Base-by-base conservation (phyloP, 2,888 invertebrate species). In the Odontocerum albicorne region DNA sequence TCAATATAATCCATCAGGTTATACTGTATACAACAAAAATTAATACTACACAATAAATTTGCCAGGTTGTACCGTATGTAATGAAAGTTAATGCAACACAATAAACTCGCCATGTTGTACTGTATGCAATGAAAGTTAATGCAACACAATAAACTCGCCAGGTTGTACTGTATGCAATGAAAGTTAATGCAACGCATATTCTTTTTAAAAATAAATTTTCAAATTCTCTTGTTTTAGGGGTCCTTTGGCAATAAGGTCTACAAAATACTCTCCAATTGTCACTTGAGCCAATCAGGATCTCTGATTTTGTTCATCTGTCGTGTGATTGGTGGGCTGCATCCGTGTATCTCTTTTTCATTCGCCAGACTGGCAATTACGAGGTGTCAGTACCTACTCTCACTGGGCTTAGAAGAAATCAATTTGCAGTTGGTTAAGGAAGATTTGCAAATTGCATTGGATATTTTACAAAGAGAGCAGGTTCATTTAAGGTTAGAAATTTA, bases 331-430 rank as follows among this genome's bases (percentile, higher is more conserved):
- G 80, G 88, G 60, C 72, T 85, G 66, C 87, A 88, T 49, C 74
- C 76, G 0, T 68, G 76, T 0, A 62, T 74, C 1, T 73, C 74
- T 16, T 65, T 68, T 0, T 68, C 74, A 51, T 77, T 72, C 42
- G 84, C 86, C n/a, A 84, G 84, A 64, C 77, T 92, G 50, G 88
- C 88, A 0, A 84, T 86, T 66, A 77, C 84, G 16, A 79, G 88
- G 61, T 81, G 88, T 35, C 86, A 84, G 65, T 74, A 84, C 61
- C 69, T 92, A n/a, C 74, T 87, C 58, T 83, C 86, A 0, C 70
- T 84, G 65, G 69, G 78, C 0, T 65, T 72, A 0, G 86, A 86
- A 6, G 80, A 84, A 33, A 83, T 86, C 4, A 73, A 71, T 32
- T 73, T 74, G 12, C 90, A 90, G 64, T 67, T 92, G 10, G 73